A percentile compares a stretch with the other conserved stretches of the same genome.
These are phyloP conservation scores for Branchipolynoe longqiensis DNA, from an alignment of 2,888 invertebrate genomes.

Conservation along the genomic window DNA sequence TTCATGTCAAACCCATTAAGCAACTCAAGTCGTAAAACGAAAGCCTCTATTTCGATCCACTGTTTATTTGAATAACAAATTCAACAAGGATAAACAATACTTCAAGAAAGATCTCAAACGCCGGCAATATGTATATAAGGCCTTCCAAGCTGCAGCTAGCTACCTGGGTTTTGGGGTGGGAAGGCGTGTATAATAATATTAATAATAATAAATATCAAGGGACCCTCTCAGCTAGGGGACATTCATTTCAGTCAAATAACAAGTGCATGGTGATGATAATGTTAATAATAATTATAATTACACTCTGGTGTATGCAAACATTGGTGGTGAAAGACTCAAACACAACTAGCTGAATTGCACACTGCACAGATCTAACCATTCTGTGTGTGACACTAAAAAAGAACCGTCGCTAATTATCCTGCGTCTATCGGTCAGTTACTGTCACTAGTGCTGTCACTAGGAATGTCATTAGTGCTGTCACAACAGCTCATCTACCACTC, in stretches of 20 bases:
- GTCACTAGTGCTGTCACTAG: too few relatives aligned
- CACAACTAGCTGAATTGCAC: conserved; percentile 12
- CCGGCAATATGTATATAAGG: conserved; percentile 34
- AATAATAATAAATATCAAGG: background rate
- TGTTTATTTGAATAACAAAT: conserved; percentile 53
- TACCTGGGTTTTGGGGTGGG: too few relatives aligned
- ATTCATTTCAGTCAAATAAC: conserved; percentile 24
- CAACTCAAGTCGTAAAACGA: conserved; percentile 41
- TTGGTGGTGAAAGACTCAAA: conserved; percentile 31
- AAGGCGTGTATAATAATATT: too few relatives aligned
- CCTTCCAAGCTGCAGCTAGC: conserved; percentile 47
- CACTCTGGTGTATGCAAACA: conserved; percentile 1
- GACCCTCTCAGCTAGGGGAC: background rate
- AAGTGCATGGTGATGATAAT: conserved; percentile 35
- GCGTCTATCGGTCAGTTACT: too few relatives aligned
- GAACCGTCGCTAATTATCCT: too few relatives aligned
- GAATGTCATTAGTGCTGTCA: too few relatives aligned
- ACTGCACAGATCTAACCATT: too few relatives aligned
- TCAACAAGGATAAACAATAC: conserved; percentile 52
- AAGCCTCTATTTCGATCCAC: conserved; percentile 51
- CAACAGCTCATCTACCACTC: too few relatives aligned
- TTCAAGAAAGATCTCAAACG: conserved; percentile 39
- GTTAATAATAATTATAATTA: background rate
- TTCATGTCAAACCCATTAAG: conserved; percentile 8
- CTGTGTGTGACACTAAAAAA: too few relatives aligned